Base-by-base conservation (phyloP, 2,797 vertebrate genomes). In the Carapus acus region DNA sequence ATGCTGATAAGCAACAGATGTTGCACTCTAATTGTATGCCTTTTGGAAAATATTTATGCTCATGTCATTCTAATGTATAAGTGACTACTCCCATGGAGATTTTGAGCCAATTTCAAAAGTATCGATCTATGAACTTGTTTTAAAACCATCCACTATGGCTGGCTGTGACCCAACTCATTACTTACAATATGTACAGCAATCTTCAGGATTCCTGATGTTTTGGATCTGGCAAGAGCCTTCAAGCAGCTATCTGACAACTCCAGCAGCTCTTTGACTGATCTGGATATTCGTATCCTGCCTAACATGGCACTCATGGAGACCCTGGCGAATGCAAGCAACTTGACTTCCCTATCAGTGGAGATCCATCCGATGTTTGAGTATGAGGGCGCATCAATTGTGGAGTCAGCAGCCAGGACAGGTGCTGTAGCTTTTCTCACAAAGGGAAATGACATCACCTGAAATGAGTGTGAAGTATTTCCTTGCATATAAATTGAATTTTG, bases 281-380 rank as follows among this genome's bases (percentile, higher is more conserved):
- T 89, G 22, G 76, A 49, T 16, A 4, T 88, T 7, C 57, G 72
- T 4, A 24, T 65, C 8, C 46, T 89, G 21, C 73, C 77, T 0
- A 33, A 54, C 53, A 41, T 39, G 2, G 22, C 37, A 6, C 57
- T 82, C 12, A 4, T 78, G 38, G 52, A 58, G 36, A 19, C 45
- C 1, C 49, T 88, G 44, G 69, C 88, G 40, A 59, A 73, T 0
- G 60, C 80, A 0, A 76, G 66, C 13, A 52, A 14, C 0, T 12
- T 89, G 14, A 62, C 48, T 1, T 79, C 70, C 19, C 69, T 88
- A 13, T 54, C 69, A 1, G 66, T 79, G 34, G 84, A 86, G 42
- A 56, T 85, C 58, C 75, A 65, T 8, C 58, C 58, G 2, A n/a
- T 61, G 9, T 18, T 39, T 1, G 62, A 38, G 39, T 43, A 12